These are phyloP conservation scores for Apogon hyalosoma DNA, from an alignment of 2,797 vertebrate species.

Conservation along the genomic window DNA sequence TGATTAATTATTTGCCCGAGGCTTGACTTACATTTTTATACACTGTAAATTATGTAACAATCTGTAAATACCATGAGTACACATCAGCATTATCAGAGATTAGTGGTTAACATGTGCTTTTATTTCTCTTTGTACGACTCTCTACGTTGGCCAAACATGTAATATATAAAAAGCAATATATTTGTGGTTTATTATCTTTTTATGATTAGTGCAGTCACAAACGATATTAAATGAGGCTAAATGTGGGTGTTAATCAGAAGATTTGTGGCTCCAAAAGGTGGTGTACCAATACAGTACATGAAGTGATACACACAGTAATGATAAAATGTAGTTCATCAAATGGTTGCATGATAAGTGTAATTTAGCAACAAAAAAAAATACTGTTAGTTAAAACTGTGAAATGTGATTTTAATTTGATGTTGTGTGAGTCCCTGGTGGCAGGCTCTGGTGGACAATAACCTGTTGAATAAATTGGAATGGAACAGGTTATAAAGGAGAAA, in stretches of 20 bases:
- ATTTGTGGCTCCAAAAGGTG: too few relatives aligned
- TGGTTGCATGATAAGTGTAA: too few relatives aligned
- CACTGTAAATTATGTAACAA: too few relatives aligned
- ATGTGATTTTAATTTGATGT: slow-evolving; percentile 29
- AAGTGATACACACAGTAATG: too few relatives aligned
- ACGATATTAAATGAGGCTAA: too few relatives aligned
- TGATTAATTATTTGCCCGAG: background rate
- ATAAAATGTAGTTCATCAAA: too few relatives aligned
- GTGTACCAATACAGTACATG: too few relatives aligned
- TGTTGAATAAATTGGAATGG: slow-evolving; percentile 36
- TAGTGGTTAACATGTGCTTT: slow-evolving; percentile 3
- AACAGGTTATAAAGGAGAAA: background rate
- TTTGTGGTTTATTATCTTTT: too few relatives aligned
- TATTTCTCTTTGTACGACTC: background rate
- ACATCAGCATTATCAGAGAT: background rate
- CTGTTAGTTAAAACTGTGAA: background rate
- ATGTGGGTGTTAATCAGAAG: too few relatives aligned
- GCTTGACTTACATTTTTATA: background rate
- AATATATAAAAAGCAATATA: background rate
- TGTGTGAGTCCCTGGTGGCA: slow-evolving; percentile 7
- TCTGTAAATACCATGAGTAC: background rate
- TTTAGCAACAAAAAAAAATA: too few relatives aligned
- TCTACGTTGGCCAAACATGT: background rate
- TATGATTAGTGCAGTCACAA: too few relatives aligned
- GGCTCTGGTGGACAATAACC: slow-evolving; percentile 59